These are phyloP conservation scores for Muscicapa adusta DNA, from an alignment of 2,113 vertebrate species.

Conservation along the genomic window DNA sequence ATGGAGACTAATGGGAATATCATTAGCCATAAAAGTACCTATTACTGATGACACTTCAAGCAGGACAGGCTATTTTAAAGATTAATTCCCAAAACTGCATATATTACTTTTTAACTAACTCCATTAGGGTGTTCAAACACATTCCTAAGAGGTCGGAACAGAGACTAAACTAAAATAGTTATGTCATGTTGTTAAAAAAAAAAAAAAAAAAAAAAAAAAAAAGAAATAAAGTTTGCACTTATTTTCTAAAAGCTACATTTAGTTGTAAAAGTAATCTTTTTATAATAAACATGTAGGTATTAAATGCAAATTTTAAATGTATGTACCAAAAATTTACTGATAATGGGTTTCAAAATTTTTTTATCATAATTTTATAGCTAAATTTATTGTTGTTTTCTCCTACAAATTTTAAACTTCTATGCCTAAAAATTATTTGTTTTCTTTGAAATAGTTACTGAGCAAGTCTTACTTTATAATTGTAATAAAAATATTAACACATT, in stretches of 20 bases:
- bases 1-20: not conserved
- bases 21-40: not conserved
- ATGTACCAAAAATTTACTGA: not conserved
- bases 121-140: not conserved
- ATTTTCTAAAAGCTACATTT: not conserved
- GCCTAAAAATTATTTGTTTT: not conserved
- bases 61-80: not conserved
- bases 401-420: not conserved
- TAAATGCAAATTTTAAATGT: not conserved
- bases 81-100: not conserved
- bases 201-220: not conserved
- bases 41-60: not conserved
- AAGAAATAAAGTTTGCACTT: not conserved
- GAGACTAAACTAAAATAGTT: not conserved
- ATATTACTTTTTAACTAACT: not conserved
- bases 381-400: not conserved
- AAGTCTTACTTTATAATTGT: not conserved
- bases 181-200: not conserved
- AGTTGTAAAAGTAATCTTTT: not conserved
- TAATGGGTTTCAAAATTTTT: not conserved
- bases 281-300: not conserved
- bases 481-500: not conserved
- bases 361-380: not conserved
- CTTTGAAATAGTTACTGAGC: not conserved
- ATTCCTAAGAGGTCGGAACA: not conserved